Evolutionary conservation across 2,113 vertebrate genomes (phyloP).

Genomic region (Gavia stellata): DNA sequence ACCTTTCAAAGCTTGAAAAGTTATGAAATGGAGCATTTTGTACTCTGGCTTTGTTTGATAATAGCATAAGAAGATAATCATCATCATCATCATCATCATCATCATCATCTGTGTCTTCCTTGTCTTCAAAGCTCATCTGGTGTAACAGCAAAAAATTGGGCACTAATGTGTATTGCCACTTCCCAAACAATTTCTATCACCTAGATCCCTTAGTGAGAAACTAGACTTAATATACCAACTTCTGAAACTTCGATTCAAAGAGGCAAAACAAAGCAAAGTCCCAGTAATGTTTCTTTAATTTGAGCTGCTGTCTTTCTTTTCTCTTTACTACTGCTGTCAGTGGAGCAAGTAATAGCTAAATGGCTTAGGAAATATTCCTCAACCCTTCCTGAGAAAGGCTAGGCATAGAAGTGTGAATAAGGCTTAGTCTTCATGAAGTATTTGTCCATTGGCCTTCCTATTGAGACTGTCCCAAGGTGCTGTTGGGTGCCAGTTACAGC

Average conservation of each 20-base stretch:
- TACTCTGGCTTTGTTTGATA: background rate
- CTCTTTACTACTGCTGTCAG: background rate
- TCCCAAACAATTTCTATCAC: background rate
- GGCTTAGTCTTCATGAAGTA: background rate
- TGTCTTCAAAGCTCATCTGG: background rate
- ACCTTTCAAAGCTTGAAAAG: background rate
- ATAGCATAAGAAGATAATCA: background rate
- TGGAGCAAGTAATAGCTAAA: fast-evolving
- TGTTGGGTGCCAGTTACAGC: fast-evolving
- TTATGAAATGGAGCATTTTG: background rate
- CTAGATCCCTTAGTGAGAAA: background rate
- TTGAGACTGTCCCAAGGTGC: background rate
- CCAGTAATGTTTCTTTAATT: background rate
- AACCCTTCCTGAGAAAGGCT: background rate
- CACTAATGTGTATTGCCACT: background rate
- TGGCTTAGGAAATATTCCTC: background rate
- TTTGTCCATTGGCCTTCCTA: background rate
- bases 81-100: background rate
- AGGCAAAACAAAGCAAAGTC: background rate
- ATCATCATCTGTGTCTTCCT: background rate
- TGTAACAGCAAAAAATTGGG: background rate
- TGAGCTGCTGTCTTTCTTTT: background rate
- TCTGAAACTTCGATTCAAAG: background rate
- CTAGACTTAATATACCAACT: background rate
- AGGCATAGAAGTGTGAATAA: background rate